phyloP scores from a whole-genome alignment of 2,113 vertebrate genomes.

The Crotophaga sulcirostris region DNA sequence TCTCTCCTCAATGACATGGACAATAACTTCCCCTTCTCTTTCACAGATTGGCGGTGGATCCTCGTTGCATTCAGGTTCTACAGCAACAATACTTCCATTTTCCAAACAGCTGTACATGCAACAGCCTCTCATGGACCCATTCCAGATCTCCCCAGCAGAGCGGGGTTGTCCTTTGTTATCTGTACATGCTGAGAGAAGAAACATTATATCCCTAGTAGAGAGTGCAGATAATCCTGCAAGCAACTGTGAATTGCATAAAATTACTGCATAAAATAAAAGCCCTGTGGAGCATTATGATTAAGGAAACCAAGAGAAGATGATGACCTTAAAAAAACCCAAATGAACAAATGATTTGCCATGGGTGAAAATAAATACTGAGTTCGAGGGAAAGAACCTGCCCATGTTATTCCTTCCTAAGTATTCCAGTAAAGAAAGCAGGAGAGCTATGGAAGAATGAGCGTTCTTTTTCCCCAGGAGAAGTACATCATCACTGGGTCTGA shows the following conservation, averaged over 20 bases:
- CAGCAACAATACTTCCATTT: constrained; percentile 88
- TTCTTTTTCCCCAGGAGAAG: not conserved
- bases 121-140: constrained; percentile 86
- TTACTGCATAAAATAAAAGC: not conserved
- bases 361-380: not conserved
- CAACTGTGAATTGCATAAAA: not conserved
- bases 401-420: not conserved
- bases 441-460: not conserved
- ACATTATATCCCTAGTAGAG: not conserved
- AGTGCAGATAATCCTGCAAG: not conserved
- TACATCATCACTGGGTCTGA: not conserved
- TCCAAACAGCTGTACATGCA: constrained; percentile 89
- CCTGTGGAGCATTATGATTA: not conserved
- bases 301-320: not conserved
- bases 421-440: not conserved
- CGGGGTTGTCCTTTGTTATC: constrained; percentile 86
- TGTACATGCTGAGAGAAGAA: constrained; percentile 83
- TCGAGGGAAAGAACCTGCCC: not conserved
- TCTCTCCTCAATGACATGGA: constrained; percentile 82
- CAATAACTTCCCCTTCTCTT: constrained; percentile 87
- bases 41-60: constrained; percentile 81
- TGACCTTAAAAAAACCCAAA: not conserved
- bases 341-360: not conserved
- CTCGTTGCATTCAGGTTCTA: constrained; percentile 87
- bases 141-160: constrained; percentile 90